These are phyloP conservation scores for Pentalonia nigronervosa DNA, from an alignment of 1,140 invertebrate species.

Conservation along the genomic window DNA sequence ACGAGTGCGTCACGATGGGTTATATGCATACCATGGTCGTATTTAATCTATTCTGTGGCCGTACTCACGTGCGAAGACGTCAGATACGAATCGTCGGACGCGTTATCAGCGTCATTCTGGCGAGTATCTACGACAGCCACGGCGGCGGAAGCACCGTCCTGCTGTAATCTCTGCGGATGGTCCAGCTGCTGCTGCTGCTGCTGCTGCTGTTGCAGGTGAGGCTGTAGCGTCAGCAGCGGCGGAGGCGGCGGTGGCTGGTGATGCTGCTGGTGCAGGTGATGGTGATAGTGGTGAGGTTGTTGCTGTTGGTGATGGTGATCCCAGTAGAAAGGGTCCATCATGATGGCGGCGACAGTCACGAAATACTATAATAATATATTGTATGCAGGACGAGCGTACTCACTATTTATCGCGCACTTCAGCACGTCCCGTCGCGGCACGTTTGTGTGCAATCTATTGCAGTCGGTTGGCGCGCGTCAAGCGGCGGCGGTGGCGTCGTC, in stretches of 20 bases:
- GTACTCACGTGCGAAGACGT: conserved; percentile 55
- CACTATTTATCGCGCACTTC: background rate
- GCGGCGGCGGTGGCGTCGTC: background rate
- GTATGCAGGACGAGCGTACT: background rate
- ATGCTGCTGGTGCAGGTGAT: conserved; percentile 26
- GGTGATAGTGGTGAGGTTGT: background rate
- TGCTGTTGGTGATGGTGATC: conserved; percentile 35
- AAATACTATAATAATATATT: background rate
- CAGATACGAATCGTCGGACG: conserved; percentile 50
- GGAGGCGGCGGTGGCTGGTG: background rate
- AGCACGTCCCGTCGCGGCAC: background rate
- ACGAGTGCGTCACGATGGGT: background rate
- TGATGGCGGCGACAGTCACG: background rate
- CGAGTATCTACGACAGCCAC: background rate
- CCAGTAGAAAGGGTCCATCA: conserved; percentile 52
- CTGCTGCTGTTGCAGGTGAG: background rate
- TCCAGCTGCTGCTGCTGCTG: background rate
- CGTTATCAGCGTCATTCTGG: conserved; percentile 37
- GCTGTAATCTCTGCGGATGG: background rate
- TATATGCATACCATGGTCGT: background rate
- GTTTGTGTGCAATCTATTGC: background rate
- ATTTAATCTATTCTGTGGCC: background rate
- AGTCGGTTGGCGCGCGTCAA: background rate
- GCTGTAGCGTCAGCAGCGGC: background rate
- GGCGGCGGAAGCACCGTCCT: background rate